These are phyloP conservation scores for Actinemys pallida DNA, from an alignment of 2,113 vertebrate species.

Conservation along the genomic window DNA sequence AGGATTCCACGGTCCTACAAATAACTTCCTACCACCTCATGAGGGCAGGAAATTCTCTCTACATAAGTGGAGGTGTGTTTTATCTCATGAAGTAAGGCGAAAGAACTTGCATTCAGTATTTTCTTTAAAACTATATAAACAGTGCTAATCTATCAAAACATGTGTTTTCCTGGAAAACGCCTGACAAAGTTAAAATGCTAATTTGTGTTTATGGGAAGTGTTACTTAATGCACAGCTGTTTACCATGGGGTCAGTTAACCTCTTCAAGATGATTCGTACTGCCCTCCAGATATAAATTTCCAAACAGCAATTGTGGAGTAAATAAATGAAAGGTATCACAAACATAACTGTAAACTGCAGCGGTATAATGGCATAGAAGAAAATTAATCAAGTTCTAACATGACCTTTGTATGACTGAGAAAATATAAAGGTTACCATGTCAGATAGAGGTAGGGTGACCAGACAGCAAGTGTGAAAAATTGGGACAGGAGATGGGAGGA, in stretches of 20 bases:
- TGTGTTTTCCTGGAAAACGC: accelerated
- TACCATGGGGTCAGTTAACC: background rate
- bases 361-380: background rate
- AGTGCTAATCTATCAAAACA: conserved; percentile 9
- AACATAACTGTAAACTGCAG: background rate
- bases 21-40: background rate
- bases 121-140: conserved; percentile 1
- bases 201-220: background rate
- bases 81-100: background rate
- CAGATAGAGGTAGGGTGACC: background rate
- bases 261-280: background rate
- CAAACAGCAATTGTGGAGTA: background rate
- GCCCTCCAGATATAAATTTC: background rate
- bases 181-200: background rate
- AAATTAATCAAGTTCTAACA: background rate
- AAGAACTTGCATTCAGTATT: background rate
- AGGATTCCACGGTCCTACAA: background rate
- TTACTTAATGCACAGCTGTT: background rate
- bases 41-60: background rate
- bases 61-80: background rate
- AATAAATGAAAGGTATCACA: background rate
- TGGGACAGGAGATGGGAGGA: accelerated
- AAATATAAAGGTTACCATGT: background rate
- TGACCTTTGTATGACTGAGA: background rate
- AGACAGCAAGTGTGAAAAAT: too few relatives aligned